Base-by-base conservation (phyloP, 2,113 vertebrate species). In the Condylura cristata region DNA sequence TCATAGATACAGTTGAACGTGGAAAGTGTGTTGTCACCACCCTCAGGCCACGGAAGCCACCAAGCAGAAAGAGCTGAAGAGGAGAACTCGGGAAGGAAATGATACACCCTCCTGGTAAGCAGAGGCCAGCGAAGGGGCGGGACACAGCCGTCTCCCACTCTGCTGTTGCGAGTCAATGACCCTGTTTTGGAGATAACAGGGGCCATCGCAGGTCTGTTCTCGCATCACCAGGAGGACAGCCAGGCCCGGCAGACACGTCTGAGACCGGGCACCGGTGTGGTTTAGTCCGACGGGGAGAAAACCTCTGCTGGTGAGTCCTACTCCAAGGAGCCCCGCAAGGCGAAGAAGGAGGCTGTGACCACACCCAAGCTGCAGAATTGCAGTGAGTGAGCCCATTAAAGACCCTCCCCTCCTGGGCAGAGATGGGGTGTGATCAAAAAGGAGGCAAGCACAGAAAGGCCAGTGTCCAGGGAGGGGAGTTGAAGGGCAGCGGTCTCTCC, bases 91-190 rank as follows among this genome's bases (percentile, higher is more conserved):
- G 74, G 68, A 86, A 94, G 83, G 34, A 70, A 78, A 5, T 28
- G 5, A 14, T 32, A 56, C 6, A 17, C 0, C 3, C 9, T 22
- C 4, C 16, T 53, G 26, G 53, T 0, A 39, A 61, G 13, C 5
- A 92, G 39, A 86, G 41, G 32, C 3, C 30, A 32, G 53, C 84
- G 17, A 70, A 72, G 4, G 53, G 5, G 4, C 16, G 30, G 7
- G 34, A 11, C 5, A 63, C 0, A 37, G 66, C n/a, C 17, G 6
- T 18, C n/a, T 37, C 2, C 13, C 8, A 12, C 6, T 1, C 32
- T 1, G 11, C 22, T 34, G 53, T 53, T 61, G 22, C 11, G 56
- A 39, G 56, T 20, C 11, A 61, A 34, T 17, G 5, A 58, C 51
- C 80, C 3, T 32, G 39, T 7, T 18, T 34, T 17, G 34, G 22